Base-by-base conservation (phyloP, 2,113 vertebrate species). In the Rhynchopsitta pachyrhyncha region DNA sequence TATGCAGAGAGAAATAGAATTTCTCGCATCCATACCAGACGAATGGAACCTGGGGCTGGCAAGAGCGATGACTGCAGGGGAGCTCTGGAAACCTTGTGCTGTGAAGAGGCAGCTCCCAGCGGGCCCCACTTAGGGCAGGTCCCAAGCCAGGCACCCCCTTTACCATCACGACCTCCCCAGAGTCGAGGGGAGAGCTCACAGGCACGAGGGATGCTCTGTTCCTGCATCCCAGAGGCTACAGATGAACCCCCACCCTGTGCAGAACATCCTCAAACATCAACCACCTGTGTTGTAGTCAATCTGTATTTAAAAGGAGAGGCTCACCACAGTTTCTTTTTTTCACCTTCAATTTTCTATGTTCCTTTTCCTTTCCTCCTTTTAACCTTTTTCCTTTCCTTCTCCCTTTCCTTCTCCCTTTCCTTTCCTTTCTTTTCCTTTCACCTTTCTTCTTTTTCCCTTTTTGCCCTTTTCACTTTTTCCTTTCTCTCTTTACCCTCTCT, bases 221-320 rank as follows among this genome's bases (percentile, higher is more conserved):
- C 5, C 3, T 20, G 59, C 4, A 17, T 5, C 64, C 28, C 64
- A 0, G 1, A 16, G 66, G 35, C 28, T 20, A 1, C 22, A 39
- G 50, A 7, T 0, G 1, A 62, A 6, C 4, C 27, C 11, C 12
- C 3, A 73, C 8, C 4, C 6, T 14, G 25, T 1, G 23, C 20
- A 24, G 49, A 24, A 29, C 59, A 63, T 39, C 68, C 35, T 28
- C 11, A 8, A 35, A 3, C 10, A 23, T 1, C 2, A 0, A 1
- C 25, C 13, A 7, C 33, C 64, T 59, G 44, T 3, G 19, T 2
- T 69, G 42, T 2, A 7, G 46, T 7, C 6, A 31, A 1, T 5
- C 17, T 7, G 4, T 18, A 15, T 10, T 29, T 37, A 5, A 73
- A 83, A 33, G 1, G 5, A 1, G 19, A 22, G n/a, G 22, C 12